A percentile compares a stretch with the other conserved stretches of the same genome.
phyloP scores from a whole-genome alignment of 2,797 vertebrate genomes.

The Eurystomus glaucurus region DNA sequence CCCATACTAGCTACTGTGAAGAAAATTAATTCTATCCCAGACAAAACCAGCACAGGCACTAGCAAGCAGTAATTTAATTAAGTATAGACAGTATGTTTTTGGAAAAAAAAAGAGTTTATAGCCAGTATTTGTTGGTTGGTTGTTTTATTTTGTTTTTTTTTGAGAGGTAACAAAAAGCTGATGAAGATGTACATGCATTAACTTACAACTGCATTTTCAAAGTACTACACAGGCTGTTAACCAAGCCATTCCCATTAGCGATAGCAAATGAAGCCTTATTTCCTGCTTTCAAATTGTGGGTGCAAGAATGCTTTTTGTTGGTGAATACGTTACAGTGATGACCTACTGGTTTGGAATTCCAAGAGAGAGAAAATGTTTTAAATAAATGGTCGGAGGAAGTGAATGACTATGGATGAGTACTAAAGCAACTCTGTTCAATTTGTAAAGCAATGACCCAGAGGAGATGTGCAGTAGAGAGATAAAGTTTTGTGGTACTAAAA shows the following conservation, averaged over 20 bases:
- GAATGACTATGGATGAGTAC: background rate
- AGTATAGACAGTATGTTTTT: slow-evolving; percentile 4
- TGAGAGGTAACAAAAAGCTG: slow-evolving; percentile 5
- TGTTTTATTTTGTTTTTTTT: background rate
- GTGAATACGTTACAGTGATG: background rate
- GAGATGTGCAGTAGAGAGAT: background rate
- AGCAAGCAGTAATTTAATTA: slow-evolving; percentile 51
- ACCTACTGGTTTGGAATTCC: background rate
- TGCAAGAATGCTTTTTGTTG: slow-evolving; percentile 28
- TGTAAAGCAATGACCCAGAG: slow-evolving; percentile 26
- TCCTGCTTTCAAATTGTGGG: slow-evolving; percentile 40
- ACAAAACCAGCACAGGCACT: background rate
- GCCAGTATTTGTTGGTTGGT: background rate
- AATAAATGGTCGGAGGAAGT: background rate
- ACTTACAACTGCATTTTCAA: slow-evolving; percentile 34
- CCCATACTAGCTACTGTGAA: background rate
- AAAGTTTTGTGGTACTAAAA: slow-evolving; percentile 5
- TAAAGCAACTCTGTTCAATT: slow-evolving; percentile 2
- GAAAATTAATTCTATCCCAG: background rate
- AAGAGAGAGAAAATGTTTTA: slow-evolving; percentile 17
- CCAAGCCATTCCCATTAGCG: slow-evolving; percentile 10
- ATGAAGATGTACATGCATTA: background rate
- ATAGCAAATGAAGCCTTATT: slow-evolving; percentile 33
- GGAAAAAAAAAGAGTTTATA: slow-evolving; percentile 17
- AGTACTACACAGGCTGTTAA: background rate